Evolutionary conservation across 2,888 invertebrate genomes (phyloP).

Genomic region (Erebia palarica): DNA sequence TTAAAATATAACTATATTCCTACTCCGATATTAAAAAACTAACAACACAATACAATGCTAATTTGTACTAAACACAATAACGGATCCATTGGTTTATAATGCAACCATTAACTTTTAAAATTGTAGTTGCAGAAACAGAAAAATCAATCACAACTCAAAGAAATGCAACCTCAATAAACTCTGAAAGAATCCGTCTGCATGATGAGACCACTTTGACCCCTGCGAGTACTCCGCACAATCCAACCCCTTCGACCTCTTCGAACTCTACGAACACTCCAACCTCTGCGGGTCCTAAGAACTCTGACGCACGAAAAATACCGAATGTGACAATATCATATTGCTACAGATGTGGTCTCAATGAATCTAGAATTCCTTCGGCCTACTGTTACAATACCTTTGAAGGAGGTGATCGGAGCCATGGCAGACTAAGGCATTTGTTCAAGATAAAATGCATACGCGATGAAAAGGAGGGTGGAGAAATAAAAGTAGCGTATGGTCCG

Average conservation of each 20-base stretch:
- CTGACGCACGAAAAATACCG: neutral
- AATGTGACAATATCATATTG: slow-evolving; percentile 28
- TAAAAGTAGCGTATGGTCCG: slow-evolving; percentile 31
- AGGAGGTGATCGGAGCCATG: slow-evolving; percentile 21
- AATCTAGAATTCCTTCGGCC: slow-evolving; percentile 33
- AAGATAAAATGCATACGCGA: slow-evolving; percentile 38
- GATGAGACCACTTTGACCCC: neutral
- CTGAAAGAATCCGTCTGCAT: neutral
- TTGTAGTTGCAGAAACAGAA: neutral
- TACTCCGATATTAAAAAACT: no score
- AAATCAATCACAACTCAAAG: neutral
- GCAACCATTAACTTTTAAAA: neutral
- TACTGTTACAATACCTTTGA: slow-evolving; percentile 37
- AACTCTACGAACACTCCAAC: slow-evolving; percentile 1
- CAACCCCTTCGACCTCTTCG: neutral
- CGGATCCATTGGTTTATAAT: neutral
- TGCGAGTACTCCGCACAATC: neutral
- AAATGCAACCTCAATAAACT: neutral
- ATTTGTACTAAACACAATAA: neutral
- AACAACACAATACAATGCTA: neutral
- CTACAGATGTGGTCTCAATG: slow-evolving; percentile 40
- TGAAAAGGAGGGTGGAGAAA: neutral
- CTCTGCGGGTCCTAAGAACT: no score
- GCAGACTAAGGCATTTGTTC: slow-evolving; percentile 6
- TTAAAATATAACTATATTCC: no score